Evolutionary conservation across 2,113 vertebrate species (phyloP), one percentile per base, ranked within the genome.

Genomic region (Malurus cyaneus): DNA sequence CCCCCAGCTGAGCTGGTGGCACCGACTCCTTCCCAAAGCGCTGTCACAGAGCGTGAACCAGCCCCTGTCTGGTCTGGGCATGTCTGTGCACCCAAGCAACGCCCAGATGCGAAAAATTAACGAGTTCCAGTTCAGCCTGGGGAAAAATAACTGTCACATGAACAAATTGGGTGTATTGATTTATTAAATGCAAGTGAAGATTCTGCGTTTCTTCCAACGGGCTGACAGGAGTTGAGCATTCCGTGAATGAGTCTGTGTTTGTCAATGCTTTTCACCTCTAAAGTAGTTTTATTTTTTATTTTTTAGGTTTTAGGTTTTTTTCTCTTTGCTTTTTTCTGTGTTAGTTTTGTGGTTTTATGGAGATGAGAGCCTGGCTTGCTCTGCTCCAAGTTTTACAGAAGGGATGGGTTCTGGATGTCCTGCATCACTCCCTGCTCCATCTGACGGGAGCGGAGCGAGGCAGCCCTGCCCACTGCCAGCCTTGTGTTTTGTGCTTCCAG

Each of bases 31-130:
- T 69, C 28, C 5, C 70, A 13, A 8, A 41, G 73, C 46, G 5
- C 42, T 39, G 62, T 17, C 54, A 39, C 15, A 71, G 52, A 64
- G 59, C 39, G 66, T 18, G 32, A 80, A 64, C 24, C 60, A 91
- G 72, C 76, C 36, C 15, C 71, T 93, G 74, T 73, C 91, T 85
- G 28, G 85, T 57, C 86, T 16, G 18, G 86, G 65, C 80, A 18
- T 1, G 80, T 60, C 59, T 78, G 21, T 42, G 70, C 77, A 59
- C 42, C 61, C 76, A 18, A 92, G 32, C 41, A 57, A 34, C 57
- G 32, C 86, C 52, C 84, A 96, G 73, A 80, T 89, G 78, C 12
- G 23, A 73, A 85, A 95, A 91, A 89, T 70, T 8, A 88, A n/a
- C 81, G 39, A 62, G 56, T 65, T 86, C 64, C 72, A 72, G 39